Percentiles rank a stretch among this genome's conserved stretches.
These are phyloP conservation scores for Anas platyrhynchos DNA, from an alignment of 2,113 vertebrate species.

Conservation along the genomic window DNA sequence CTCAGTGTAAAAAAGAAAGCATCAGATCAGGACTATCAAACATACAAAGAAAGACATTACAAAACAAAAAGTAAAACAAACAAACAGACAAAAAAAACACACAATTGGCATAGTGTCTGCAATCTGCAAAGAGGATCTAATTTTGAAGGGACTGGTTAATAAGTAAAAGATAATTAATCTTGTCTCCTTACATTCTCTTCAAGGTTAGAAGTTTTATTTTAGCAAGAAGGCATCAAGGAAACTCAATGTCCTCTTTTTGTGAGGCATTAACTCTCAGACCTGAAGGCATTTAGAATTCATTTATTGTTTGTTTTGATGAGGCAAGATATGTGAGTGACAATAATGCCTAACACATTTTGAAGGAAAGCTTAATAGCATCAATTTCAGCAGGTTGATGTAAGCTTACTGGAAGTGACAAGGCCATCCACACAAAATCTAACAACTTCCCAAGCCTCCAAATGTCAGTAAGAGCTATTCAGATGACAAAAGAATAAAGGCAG, in stretches of 20 bases:
- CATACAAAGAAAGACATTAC: neutral
- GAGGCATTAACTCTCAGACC: neutral
- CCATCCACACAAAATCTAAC: neutral
- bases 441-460: neutral
- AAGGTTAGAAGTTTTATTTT: slow-evolving; percentile 14
- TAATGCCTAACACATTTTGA: neutral
- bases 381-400: neutral
- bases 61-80: neutral
- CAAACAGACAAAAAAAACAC: fast-evolving
- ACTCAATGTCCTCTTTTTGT: neutral
- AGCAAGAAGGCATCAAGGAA: neutral
- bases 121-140: neutral
- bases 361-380: slow-evolving; percentile 24
- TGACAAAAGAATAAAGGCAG: neutral
- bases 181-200: neutral
- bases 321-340: neutral
- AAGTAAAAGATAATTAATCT: neutral
- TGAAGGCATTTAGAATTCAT: slow-evolving; percentile 26
- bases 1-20: neutral
- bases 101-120: neutral
- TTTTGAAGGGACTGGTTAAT: neutral
- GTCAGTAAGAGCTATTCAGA: neutral
- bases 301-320: slow-evolving; percentile 30
- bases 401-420: slow-evolving; percentile 17
- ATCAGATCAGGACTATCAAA: neutral